A percentile compares a stretch with the other conserved stretches of the same genome.
phyloP scores from a whole-genome alignment of 2,888 invertebrate genomes.

The Epinotia ramella region DNA sequence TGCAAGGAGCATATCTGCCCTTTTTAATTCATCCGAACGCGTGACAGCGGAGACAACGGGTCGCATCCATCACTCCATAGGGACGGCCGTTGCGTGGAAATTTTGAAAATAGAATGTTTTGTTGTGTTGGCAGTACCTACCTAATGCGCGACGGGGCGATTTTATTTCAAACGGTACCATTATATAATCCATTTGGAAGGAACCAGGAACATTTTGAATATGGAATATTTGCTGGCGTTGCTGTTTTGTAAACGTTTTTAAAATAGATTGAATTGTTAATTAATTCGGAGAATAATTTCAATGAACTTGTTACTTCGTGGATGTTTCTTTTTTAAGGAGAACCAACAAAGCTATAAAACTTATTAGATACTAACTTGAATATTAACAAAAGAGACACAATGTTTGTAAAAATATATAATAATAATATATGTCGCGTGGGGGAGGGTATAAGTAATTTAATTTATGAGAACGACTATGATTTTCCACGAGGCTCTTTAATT shows the following conservation, averaged over 20 bases:
- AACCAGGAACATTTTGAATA: background rate
- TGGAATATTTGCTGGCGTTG: background rate
- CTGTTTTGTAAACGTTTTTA: background rate
- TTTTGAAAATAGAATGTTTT: slow-evolving; percentile 39
- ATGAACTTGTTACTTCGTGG: background rate
- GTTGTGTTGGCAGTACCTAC: slow-evolving; percentile 6
- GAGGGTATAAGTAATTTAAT: no score
- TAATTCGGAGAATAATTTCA: background rate
- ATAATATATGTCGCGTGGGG: fast-evolving
- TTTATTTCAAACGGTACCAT: slow-evolving; percentile 13
- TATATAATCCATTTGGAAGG: no score
- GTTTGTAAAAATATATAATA: no score
- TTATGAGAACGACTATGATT: no score
- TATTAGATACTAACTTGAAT: no score
- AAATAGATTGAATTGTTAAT: background rate
- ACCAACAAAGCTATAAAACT: no score
- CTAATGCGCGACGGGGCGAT: slow-evolving; percentile 1
- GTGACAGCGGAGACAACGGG: slow-evolving; percentile 38
- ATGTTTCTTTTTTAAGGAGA: background rate
- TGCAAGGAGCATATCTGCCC: slow-evolving; percentile 43
- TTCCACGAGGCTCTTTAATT: no score
- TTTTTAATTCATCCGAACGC: slow-evolving; percentile 41
- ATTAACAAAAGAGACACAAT: no score
- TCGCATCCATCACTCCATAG: slow-evolving; percentile 40
- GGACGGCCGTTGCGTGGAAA: slow-evolving; percentile 33